A percentile compares a stretch with the other conserved stretches of the same genome.
Conservation (phyloP, 2,888 invertebrate species). For the Margaritifera margaritifera region DNA sequence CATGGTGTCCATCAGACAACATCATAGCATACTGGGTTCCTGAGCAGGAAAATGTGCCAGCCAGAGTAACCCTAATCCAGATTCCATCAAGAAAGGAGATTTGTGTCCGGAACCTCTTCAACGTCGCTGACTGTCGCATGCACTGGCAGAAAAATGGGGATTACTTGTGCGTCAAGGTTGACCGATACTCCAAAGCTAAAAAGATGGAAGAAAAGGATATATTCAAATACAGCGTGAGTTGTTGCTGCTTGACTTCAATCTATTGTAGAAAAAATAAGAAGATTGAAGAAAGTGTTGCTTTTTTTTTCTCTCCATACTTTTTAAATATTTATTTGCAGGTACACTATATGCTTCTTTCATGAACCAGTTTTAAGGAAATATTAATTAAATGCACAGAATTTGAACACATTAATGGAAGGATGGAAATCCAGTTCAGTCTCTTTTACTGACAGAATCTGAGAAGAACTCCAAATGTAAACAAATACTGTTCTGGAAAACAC, state of each 20-base stretch:
- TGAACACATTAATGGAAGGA: too few species aligned
- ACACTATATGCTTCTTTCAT: too few species aligned
- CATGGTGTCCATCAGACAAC: conserved; percentile 98
- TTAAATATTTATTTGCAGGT: neutral
- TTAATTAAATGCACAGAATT: too few species aligned
- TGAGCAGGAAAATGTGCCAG: conserved; percentile 93
- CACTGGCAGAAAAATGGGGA: conserved; percentile 99
- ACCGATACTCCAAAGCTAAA: conserved; percentile 90
- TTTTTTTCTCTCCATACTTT: neutral
- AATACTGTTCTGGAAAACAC: too few species aligned
- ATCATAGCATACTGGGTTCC: conserved; percentile 98
- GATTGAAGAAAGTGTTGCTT: neutral
- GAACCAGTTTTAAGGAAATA: too few species aligned
- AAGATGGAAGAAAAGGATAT: conserved; percentile 89
- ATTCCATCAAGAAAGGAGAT: conserved; percentile 80
- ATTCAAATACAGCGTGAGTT: conserved; percentile 85
- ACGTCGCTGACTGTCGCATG: conserved; percentile 97
- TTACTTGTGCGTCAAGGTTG: conserved; percentile 96
- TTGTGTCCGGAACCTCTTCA: conserved; percentile 96
- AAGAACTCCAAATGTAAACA: too few species aligned
- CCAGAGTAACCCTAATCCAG: conserved; percentile 92
- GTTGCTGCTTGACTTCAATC: neutral
- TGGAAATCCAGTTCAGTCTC: too few species aligned
- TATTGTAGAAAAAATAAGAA: neutral
- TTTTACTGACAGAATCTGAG: too few species aligned